These are phyloP conservation scores for Acomys russatus DNA, from an alignment of 2,797 vertebrate genomes.

Conservation along the genomic window DNA sequence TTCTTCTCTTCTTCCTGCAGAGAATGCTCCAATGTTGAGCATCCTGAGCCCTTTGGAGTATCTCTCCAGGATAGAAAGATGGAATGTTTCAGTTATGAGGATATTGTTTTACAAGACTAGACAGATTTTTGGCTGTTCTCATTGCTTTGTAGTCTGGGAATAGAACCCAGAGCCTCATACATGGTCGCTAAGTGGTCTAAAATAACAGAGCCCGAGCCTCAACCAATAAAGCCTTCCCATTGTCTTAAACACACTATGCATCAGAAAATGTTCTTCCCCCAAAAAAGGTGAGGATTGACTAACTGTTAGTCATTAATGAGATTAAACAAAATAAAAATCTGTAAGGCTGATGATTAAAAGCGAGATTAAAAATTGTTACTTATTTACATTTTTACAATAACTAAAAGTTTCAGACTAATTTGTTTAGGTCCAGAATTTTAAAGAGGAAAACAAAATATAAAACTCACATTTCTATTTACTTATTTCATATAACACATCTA, in stretches of 20 bases:
- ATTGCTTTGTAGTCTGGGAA: neutral
- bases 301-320: neutral
- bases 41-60: neutral
- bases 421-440: neutral
- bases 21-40: neutral
- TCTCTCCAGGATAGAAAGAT: too few species aligned
- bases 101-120: neutral
- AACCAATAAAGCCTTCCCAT: neutral
- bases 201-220: too few species aligned
- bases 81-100: neutral
- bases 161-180: neutral
- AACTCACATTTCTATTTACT: neutral
- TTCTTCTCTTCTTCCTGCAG: neutral
- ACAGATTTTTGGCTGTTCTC: neutral
- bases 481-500: neutral
- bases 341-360: neutral
- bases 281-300: neutral
- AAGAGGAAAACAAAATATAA: neutral
- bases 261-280: neutral
- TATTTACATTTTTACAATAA: conserved; percentile 8
- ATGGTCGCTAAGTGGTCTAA: neutral
- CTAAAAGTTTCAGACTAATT: neutral
- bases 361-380: neutral
- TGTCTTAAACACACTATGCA: neutral
- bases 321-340: neutral